Evolutionary conservation across 2,113 vertebrate species (phyloP).

Genomic region (Hypocryptadius cinnamomeus): DNA sequence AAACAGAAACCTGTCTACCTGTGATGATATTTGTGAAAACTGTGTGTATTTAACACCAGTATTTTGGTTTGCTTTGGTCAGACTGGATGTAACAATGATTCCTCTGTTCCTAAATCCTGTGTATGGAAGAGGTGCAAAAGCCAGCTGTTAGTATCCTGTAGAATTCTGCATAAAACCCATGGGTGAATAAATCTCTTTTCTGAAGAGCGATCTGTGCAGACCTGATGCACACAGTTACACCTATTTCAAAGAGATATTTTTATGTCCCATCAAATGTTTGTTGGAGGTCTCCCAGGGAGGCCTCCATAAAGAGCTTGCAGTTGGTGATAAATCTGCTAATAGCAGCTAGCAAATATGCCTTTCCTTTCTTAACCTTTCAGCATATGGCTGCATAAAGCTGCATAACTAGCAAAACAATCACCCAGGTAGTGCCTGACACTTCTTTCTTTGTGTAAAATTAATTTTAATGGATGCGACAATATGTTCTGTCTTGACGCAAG

Average conservation of each 20-base stretch:
- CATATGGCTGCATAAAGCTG: neutral
- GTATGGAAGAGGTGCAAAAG: neutral
- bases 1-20: neutral
- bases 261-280: neutral
- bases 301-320: neutral
- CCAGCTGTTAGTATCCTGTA: neutral
- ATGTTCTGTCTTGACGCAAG: neutral
- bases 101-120: neutral
- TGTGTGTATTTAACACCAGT: neutral
- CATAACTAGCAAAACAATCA: neutral
- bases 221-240: neutral
- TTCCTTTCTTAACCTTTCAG: neutral
- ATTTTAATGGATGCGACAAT: neutral
- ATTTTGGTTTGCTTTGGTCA: neutral
- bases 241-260: neutral
- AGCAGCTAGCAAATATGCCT: neutral
- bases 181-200: neutral
- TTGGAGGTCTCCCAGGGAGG: neutral
- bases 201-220: neutral
- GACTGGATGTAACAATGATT: neutral
- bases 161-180: neutral
- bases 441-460: neutral
- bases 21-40: neutral
- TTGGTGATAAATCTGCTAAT: neutral
- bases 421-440: neutral